Conservation (phyloP, 2,797 vertebrate genomes). For the Microcaecilia unicolor region DNA sequence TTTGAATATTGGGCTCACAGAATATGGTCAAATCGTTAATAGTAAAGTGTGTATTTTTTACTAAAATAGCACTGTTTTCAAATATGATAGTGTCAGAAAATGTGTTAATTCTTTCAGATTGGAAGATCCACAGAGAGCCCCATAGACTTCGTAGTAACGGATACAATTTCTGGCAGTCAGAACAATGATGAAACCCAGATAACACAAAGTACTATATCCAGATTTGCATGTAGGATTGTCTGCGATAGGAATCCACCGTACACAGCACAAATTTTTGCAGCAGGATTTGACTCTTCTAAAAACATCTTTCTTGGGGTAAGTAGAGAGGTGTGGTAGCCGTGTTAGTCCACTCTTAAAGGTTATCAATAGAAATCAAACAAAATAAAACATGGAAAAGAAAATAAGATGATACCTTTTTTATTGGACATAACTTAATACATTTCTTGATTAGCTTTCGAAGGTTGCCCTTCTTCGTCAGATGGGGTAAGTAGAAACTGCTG, state of each 20-base stretch:
- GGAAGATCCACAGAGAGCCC: slow-evolving; percentile 94
- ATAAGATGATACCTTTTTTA: too few relatives aligned
- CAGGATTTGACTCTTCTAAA: slow-evolving; percentile 97
- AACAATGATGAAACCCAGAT: slow-evolving; percentile 85
- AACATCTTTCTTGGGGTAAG: slow-evolving; percentile 98
- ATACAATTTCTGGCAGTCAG: slow-evolving; percentile 84
- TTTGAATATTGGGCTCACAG: too few relatives aligned
- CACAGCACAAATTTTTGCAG: slow-evolving; percentile 89
- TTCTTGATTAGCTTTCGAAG: too few relatives aligned
- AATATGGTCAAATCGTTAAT: too few relatives aligned
- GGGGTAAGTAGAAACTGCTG: slow-evolving; percentile 82
- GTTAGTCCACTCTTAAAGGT: too few relatives aligned
- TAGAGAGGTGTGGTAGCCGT: too few relatives aligned
- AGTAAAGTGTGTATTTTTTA: too few relatives aligned
- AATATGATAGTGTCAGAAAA: not conserved
- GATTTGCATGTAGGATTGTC: slow-evolving; percentile 92
- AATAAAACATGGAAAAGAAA: too few relatives aligned
- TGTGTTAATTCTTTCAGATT: slow-evolving; percentile 57
- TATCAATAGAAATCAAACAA: too few relatives aligned
- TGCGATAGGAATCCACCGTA: slow-evolving; percentile 84
- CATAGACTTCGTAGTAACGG: slow-evolving; percentile 96
- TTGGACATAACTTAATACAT: too few relatives aligned
- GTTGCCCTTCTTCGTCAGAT: too few relatives aligned
- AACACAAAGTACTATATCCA: slow-evolving; percentile 95
- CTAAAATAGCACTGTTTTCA: not conserved